These are phyloP conservation scores for Euphonia xanthogaster DNA, from an alignment of 2,797 vertebrate genomes.

Conservation along the genomic window DNA sequence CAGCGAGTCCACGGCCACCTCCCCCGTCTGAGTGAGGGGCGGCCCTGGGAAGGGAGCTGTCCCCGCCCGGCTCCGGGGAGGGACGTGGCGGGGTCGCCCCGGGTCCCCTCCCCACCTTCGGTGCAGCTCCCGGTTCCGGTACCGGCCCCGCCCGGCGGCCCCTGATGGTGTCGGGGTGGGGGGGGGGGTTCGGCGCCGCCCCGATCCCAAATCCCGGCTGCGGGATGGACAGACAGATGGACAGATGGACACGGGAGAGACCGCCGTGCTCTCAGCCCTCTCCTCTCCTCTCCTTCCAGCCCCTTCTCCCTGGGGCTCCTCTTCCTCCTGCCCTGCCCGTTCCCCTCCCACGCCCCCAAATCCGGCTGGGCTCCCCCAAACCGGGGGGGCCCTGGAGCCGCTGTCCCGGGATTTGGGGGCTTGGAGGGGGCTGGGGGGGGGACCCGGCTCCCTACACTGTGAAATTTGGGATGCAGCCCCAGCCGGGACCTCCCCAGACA, in stretches of 20 bases:
- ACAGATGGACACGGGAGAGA: fast-evolving
- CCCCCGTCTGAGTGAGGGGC: slow-evolving; percentile 77
- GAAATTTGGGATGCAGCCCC: background rate
- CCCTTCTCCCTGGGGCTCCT: background rate
- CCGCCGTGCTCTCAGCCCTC: background rate
- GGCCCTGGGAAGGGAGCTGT: background rate
- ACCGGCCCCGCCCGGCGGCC: background rate
- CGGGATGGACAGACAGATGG: background rate
- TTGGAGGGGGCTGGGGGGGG: background rate
- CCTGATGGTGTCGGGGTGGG: background rate
- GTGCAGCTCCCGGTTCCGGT: background rate
- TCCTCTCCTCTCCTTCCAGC: background rate
- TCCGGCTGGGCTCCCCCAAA: background rate
- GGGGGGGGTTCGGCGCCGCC: background rate
- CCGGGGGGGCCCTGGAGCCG: background rate
- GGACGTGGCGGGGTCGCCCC: background rate
- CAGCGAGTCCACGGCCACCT: slow-evolving; percentile 88
- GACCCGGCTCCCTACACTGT: background rate
- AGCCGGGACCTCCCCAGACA: fast-evolving
- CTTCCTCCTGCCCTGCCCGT: background rate
- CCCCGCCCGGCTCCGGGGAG: background rate
- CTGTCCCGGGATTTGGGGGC: background rate
- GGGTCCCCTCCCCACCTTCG: background rate
- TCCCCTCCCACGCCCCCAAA: background rate
- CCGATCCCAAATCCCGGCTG: background rate